Evolutionary conservation across 2,113 vertebrate genomes (phyloP), one percentile per base, ranked within the genome.

Genomic region (Catharus bicknelli): DNA sequence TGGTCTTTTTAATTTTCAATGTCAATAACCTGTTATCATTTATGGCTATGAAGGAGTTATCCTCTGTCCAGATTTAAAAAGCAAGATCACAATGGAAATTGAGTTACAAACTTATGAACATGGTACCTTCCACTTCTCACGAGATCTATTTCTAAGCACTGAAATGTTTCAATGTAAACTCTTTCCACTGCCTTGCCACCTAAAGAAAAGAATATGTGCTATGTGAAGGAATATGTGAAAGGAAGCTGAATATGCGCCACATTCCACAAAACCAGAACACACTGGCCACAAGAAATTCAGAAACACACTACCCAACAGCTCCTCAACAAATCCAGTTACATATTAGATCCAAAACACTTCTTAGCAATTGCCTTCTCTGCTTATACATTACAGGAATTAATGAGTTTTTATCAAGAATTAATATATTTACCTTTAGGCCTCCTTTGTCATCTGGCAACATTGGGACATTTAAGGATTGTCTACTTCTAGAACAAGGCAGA

Each of bases 361-460:
- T 51, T 43, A 40, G 34, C 25, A 73, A 69, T 34, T 4, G 73
- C 40, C 76, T 83, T 64, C 27, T 85, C 70, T 51, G 7, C 3
- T 73, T 89, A 51, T 9, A 59, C 11, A 40, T 72, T 48, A 79
- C 4, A 85, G 27, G 42, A 91, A 91, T 76, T 16, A 38, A 54
- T 51, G 10, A 9, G 43, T 1, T 86, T 69, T 84, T 77, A 70
- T 51, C 36, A 79, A 45, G 23, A 88, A n/a, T n/a, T 5, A 83
- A 53, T 47, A 9, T 43, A 54, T 78, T 83, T 96, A 99, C 99
- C 99, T 99, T 99, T 11, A 99, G 96, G 21, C 99, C 98, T 42
- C 99, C 99, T 95, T 98, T 99, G 94, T 99, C 99, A 70, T 99
- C 99, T 2, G 98, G 98, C 11, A 99, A 98, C 34, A 98, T 69